Conservation (phyloP, 2,888 invertebrate genomes). For the Aphidius colemani region DNA sequence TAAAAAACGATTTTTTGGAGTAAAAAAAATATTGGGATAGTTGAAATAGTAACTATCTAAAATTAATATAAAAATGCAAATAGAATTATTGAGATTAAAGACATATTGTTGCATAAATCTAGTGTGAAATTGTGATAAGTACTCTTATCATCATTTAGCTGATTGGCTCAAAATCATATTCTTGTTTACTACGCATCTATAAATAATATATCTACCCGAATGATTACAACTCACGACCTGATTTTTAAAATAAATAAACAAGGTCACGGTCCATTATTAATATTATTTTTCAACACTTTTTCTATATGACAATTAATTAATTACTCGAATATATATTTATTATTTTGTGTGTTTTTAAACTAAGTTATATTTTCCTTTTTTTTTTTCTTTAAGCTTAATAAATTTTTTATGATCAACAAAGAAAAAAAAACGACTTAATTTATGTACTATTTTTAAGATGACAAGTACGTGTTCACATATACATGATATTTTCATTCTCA, state of each 20-base stretch:
- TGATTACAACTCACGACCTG: constrained; percentile 35
- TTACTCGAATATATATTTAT: not conserved
- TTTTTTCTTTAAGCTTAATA: too few relatives aligned
- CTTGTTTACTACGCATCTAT: constrained; percentile 51
- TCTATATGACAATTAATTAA: not conserved
- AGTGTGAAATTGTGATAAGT: constrained; percentile 37
- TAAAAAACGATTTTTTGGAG: too few relatives aligned
- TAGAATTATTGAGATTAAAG: constrained; percentile 1
- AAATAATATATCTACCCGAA: constrained; percentile 32
- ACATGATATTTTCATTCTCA: constrained; percentile 7
- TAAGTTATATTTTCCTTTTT: not conserved
- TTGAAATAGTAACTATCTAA: not conserved
- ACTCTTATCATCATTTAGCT: constrained; percentile 40
- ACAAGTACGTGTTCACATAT: not conserved
- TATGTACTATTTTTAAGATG: not conserved
- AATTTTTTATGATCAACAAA: not conserved
- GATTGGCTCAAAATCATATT: constrained; percentile 44
- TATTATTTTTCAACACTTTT: not conserved
- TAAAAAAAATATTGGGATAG: too few relatives aligned
- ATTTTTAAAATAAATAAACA: constrained; percentile 46
- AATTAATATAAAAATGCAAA: not conserved
- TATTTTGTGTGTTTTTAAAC: not conserved
- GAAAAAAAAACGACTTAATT: not conserved
- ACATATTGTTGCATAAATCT: constrained; percentile 33
- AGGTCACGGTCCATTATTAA: constrained; percentile 36